Base-by-base conservation (phyloP, 1,140 invertebrate species). In the Drosophila truncata region DNA sequence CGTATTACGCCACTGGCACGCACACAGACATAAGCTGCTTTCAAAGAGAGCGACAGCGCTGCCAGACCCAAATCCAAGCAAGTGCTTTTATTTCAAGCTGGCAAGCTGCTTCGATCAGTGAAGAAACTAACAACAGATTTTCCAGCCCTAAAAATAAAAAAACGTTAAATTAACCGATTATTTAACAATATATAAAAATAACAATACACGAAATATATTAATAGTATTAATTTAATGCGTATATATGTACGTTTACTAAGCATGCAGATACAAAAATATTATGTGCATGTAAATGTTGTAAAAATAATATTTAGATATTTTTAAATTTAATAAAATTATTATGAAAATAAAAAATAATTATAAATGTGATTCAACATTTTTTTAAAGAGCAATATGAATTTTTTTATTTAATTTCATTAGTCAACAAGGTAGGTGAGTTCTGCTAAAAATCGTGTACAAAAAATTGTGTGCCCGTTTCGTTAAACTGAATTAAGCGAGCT, bases 21-120 rank as follows among this genome's bases (percentile, higher is more conserved):
- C 60, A 58, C 18, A 52, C 73, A 47, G 8, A 25, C 33, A 47
- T 16, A 31, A 31, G 18, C 35, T 47, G 33, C 25, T 6, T 46
- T 39, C 3, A 18, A 41, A 62, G 39, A 73, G 57, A 71, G 41
- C 13, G 5, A 18, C 27, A 25, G 58, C 39, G 39, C 49, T 74
- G 71, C 71, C 71, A 74, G 39, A 31, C 27, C 4, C 1, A 41
- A 70, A 39, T n/a, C 8, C 8, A n/a, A 70, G 37, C 13, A 20
- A 33, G 14, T 25, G 27, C 1, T 27, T 9, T 20, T 23, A 25
- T 37, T 35, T 33, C 1, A 6, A 11, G 33, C n/a, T 70, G 64
- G 69, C 52, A 70, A 25, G 16, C 33, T 14, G 9, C 2, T 71
- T 59, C 20, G 71, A 74, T 74, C 71, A 31, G 16, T 39, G 3